These are phyloP conservation scores for Pluvialis apricaria DNA, from an alignment of 2,113 vertebrate species.

Conservation along the genomic window DNA sequence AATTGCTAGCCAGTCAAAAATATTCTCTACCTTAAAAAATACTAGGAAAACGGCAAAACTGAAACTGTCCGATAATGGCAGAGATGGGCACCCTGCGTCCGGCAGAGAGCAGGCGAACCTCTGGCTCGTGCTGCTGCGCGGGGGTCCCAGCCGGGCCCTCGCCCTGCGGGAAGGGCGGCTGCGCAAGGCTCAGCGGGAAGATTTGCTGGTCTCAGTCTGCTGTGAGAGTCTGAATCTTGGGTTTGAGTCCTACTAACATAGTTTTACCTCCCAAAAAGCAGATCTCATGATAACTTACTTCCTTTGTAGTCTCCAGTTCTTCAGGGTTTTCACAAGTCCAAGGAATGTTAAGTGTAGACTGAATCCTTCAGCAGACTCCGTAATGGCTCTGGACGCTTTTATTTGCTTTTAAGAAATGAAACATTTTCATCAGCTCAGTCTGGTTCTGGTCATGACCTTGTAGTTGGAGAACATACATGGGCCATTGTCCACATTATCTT, in stretches of 20 bases:
- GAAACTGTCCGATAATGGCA: too few species aligned
- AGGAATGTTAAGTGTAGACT: background rate
- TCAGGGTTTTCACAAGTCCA: background rate
- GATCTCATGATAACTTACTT: background rate
- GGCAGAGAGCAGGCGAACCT: background rate
- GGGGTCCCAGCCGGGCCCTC: background rate
- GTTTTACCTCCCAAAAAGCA: background rate
- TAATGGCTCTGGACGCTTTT: background rate
- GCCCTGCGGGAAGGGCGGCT: background rate
- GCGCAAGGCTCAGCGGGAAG: too few species aligned
- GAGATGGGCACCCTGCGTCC: background rate
- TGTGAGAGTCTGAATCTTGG: background rate
- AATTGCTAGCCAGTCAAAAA: background rate
- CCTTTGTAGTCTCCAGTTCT: background rate
- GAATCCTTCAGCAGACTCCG: background rate
- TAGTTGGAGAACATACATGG: background rate
- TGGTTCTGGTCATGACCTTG: background rate
- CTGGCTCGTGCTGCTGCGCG: background rate
- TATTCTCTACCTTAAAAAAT: background rate
- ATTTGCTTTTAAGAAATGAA: background rate
- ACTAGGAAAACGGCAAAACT: background rate
- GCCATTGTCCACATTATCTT: background rate
- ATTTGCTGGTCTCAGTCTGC: background rate
- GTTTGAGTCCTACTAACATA: background rate
- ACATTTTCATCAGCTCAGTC: background rate